These are phyloP conservation scores for Gallinago media DNA, from an alignment of 2,113 vertebrate species.

Conservation along the genomic window DNA sequence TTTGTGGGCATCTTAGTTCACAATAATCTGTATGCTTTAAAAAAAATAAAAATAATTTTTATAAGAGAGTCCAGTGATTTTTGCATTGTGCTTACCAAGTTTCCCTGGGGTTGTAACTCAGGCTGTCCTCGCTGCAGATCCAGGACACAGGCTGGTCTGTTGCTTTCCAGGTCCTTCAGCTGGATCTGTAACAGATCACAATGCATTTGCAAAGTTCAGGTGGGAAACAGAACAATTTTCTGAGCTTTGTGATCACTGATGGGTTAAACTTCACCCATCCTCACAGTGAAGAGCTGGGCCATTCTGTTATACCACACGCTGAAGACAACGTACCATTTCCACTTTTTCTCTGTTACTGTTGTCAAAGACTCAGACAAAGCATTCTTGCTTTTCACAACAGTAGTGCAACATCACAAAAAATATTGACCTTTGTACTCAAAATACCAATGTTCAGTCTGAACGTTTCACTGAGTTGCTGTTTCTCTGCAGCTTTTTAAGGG, in stretches of 20 bases:
- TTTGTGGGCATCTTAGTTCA: neutral
- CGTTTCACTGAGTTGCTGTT: neutral
- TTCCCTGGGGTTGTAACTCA: accelerated
- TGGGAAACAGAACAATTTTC: neutral
- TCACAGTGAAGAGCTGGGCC: neutral
- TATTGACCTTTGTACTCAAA: neutral
- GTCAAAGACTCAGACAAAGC: neutral
- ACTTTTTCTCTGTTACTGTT: neutral
- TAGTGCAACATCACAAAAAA: neutral
- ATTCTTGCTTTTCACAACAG: neutral
- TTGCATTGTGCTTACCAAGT: neutral
- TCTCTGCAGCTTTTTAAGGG: neutral
- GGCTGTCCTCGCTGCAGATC: neutral
- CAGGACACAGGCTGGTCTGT: neutral
- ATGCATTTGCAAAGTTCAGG: neutral
- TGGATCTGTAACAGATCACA: neutral
- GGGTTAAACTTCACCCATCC: neutral
- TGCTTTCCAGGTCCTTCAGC: neutral
- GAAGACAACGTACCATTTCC: neutral
- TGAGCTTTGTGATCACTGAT: neutral
- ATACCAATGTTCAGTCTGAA: neutral
- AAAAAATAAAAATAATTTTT: neutral
- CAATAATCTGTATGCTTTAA: neutral
- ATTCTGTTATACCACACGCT: neutral
- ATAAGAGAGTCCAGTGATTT: neutral